Conservation (phyloP, 2,797 vertebrate species). For the Psittacula derbiana region DNA sequence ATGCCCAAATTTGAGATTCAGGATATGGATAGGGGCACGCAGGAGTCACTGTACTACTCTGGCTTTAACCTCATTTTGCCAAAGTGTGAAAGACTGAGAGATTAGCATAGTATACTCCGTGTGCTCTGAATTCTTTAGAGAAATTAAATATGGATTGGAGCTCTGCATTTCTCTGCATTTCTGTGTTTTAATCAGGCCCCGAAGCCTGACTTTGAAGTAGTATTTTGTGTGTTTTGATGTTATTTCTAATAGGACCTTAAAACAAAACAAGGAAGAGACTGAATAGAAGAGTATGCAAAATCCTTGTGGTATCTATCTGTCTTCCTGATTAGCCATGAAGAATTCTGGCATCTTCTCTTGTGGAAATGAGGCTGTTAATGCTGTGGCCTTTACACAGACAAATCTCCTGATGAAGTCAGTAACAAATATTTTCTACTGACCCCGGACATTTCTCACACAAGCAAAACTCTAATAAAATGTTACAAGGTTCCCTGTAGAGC, state of each 20-base stretch:
- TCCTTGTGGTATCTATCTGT: not conserved
- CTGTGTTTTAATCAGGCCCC: constrained; percentile 39
- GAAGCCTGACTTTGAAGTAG: constrained; percentile 39
- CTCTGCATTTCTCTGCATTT: not conserved
- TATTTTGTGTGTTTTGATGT: not conserved
- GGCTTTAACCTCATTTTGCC: not conserved
- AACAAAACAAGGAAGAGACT: not conserved
- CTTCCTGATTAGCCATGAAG: not conserved
- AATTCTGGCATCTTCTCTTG: not conserved
- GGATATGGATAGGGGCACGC: not conserved
- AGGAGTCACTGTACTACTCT: not conserved
- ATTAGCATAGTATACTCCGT: not conserved
- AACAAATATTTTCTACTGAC: not conserved
- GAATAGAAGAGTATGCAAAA: not conserved
- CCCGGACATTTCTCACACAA: not conserved
- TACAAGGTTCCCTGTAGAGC: not conserved
- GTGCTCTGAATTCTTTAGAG: not conserved
- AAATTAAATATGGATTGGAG: not conserved
- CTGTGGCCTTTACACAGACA: not conserved
- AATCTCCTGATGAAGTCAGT: not conserved
- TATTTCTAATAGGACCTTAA: not conserved
- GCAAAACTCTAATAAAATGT: not conserved
- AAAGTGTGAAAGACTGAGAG: not conserved
- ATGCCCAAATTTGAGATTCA: not conserved
- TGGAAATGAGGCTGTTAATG: not conserved